Evolutionary conservation across 2,888 invertebrate genomes (phyloP).

Genomic region (Luffia ferchaultella): DNA sequence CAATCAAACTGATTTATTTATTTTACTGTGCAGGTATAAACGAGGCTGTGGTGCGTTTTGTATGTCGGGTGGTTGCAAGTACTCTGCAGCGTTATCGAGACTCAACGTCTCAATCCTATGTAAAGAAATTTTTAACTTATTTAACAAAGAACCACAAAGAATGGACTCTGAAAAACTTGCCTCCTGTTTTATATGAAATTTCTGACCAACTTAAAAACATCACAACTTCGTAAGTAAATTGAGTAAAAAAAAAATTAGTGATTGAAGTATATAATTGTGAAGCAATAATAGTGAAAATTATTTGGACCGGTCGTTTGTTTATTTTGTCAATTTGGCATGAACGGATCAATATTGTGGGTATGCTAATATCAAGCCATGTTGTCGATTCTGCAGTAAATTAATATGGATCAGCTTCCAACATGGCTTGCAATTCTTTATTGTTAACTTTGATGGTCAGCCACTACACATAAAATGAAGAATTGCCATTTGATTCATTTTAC

Average conservation of each 20-base stretch:
- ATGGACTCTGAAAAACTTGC: conserved; percentile 74
- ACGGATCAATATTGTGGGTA: no score
- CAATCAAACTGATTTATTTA: no score
- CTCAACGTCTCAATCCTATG: conserved; percentile 77
- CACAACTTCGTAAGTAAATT: conserved; percentile 71
- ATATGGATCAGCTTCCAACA: no score
- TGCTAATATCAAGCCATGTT: no score
- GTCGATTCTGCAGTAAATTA: no score
- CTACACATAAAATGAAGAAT: no score
- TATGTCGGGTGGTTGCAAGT: conserved; percentile 79
- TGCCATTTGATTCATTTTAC: no score
- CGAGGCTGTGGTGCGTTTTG: conserved; percentile 78
- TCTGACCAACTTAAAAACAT: conserved; percentile 70
- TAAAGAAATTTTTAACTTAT: conserved; percentile 73
- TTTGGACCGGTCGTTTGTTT: background rate
- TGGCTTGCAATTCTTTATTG: no score
- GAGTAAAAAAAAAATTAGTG: background rate
- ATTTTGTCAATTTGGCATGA: no score
- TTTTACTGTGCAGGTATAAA: conserved; percentile 69
- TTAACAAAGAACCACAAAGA: conserved; percentile 73
- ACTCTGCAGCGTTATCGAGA: conserved; percentile 85
- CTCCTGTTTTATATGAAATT: conserved; percentile 69
- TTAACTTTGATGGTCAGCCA: no score
- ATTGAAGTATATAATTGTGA: background rate
- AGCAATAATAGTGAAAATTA: background rate